Evolutionary conservation across 2,888 invertebrate species (phyloP), one percentile per base, ranked within the genome.

Genomic region (Meganola albula): DNA sequence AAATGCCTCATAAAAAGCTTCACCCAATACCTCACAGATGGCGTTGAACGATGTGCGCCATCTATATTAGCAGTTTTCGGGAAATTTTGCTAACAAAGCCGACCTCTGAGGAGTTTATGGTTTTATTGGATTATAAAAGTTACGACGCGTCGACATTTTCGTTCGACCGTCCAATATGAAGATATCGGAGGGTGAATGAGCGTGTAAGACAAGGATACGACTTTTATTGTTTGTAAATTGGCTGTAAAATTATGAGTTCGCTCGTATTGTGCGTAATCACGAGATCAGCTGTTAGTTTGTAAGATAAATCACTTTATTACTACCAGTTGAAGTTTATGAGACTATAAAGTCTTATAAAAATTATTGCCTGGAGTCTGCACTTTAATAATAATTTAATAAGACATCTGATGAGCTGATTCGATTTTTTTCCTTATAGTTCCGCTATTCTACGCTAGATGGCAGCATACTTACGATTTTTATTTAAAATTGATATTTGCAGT

Each of bases 151-250:
- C 70, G 67, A 66, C 63, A n/a, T n/a, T n/a, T n/a, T n/a, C n/a
- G 64, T 60, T 69, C 63, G 65, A 53, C 63, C 71, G 67, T 74
- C 71, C 70, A 80, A 79, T 80, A 82, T 83, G 79, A 79, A 80
- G 79, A 84, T 80, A 82, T 80, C 71, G 70, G 73, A 73, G 78
- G 82, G 82, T 63, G 76, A 76, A 76, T 74, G 75, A 73, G 77
- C 75, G 76, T 74, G 75, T 77, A 78, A 79, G 77, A 82, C 77
- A 76, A 80, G 77, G 76, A 74, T 74, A 69, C 71, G 77, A 79
- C 80, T 85, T 87, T 87, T 87, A 87, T 86, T 87, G 87, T 86
- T 86, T 85, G 84, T 83, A 85, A 86, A 87, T 86, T 87, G 87
- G 79, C 79, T 82, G 85, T 87, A 86, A 86, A 87, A 83, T 87